Evolutionary conservation across 2,113 vertebrate genomes (phyloP), one percentile per base, ranked within the genome.

Genomic region (Notarius quadriscutis): DNA sequence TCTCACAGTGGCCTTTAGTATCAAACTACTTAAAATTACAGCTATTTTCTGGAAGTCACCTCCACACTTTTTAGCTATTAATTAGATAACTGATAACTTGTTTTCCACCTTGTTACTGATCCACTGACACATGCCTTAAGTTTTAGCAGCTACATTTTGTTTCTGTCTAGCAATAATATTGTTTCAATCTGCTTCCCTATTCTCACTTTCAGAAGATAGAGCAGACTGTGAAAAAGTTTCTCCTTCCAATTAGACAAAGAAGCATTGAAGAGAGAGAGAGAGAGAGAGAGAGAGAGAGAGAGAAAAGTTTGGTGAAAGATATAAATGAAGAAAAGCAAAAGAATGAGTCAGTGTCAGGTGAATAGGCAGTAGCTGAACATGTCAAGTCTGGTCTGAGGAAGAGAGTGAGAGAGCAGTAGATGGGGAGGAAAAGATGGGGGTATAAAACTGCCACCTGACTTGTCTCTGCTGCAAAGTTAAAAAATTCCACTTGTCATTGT

Each of bases 401-500:
- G 5, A 50, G 34, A 22, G 55, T 22, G 55, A 60, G 53, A 85
- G 83, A 20, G 83, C 30, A 72, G n/a, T 30, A 30, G 69, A 72
- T 41, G 53, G 71, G 55, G 18, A 63, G 72, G 53, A 8, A 67
- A 14, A 50, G 6, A 7, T 18, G 8, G 50, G 84, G 60, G 51
- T 57, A 30, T 51, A 82, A 72, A 85, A 50, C 81, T 78, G n/a
- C 81, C 75, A 80, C 72, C 69, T 81, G 81, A 89, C 57, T 88
- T 58, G n/a, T 85, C 83, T 72, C 82, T 34, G 83, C 77, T 85
- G 75, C 57, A 88, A 88, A 81, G 83, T 72, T 81, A 85, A 88
- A 88, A 88, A 69, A 62, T 58, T 72, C 34, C 71, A 79, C 87
- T 81, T 85, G 83, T 88, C 83, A 81, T 65, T 71, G 75, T 58